Percentiles rank a stretch among this genome's conserved stretches.
phyloP scores from a whole-genome alignment of 2,113 vertebrate genomes.

The Gallinago jamesoni region DNA sequence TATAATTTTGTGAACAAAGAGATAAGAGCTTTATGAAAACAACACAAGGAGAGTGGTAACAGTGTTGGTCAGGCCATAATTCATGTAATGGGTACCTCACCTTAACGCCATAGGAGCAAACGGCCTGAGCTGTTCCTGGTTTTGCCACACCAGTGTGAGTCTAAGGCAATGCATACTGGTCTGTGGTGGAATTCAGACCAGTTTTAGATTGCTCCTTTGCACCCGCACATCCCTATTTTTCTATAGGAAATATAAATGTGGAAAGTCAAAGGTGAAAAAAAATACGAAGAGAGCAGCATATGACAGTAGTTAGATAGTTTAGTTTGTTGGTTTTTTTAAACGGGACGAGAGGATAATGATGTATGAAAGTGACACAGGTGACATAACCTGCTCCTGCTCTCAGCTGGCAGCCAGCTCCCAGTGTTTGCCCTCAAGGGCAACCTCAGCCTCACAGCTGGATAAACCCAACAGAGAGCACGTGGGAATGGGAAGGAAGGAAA shows the following conservation, averaged over 20 bases:
- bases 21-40: background rate
- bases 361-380: background rate
- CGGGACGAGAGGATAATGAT: background rate
- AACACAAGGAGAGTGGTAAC: background rate
- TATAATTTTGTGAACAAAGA: background rate
- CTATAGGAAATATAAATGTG: background rate
- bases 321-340: background rate
- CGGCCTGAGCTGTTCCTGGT: background rate
- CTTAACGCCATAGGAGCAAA: background rate
- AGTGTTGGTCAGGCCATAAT: background rate
- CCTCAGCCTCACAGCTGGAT: background rate
- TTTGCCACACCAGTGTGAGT: background rate
- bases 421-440: background rate
- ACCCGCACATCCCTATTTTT: background rate
- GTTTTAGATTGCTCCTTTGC: background rate
- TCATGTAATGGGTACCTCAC: background rate
- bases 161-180: background rate
- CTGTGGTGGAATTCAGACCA: background rate
- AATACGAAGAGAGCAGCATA: fast-evolving
- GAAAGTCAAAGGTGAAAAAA: background rate
- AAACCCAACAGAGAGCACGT: background rate
- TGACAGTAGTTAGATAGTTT: background rate
- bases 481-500: background rate
- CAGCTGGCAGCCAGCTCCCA: background rate
- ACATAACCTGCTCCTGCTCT: background rate